These are phyloP conservation scores for Epistrophe eligans DNA, from an alignment of 2,888 invertebrate genomes.

Conservation along the genomic window DNA sequence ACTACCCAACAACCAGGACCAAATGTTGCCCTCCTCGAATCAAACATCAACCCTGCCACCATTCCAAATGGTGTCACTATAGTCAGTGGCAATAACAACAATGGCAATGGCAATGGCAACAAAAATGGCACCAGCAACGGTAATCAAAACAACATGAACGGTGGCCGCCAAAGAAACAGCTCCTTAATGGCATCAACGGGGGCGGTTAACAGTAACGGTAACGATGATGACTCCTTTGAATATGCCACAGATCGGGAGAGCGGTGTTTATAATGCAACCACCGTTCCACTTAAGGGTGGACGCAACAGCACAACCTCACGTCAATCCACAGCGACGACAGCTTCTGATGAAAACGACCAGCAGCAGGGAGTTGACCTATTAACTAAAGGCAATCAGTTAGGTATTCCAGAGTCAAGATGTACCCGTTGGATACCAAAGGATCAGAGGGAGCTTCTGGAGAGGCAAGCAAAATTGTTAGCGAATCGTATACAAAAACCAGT, in stretches of 20 bases:
- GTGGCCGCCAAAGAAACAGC: constrained; percentile 64
- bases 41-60: constrained; percentile 40
- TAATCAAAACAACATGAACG: constrained; percentile 68
- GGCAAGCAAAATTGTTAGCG: constrained; percentile 82
- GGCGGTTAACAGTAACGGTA: constrained; percentile 41
- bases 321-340: constrained; percentile 76
- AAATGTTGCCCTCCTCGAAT: constrained; percentile 81
- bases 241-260: constrained; percentile 82
- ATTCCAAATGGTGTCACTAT: constrained; percentile 81
- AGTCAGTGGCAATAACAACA: constrained; percentile 77
- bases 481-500: constrained; percentile 80
- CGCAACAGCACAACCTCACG: constrained; percentile 81
- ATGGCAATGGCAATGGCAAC: constrained; percentile 20
- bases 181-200: constrained; percentile 53
- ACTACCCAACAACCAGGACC: constrained; percentile 79
- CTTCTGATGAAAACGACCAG: constrained; percentile 53
- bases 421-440: constrained; percentile 83
- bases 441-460: constrained; percentile 82
- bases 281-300: constrained; percentile 79
- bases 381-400: constrained; percentile 81
- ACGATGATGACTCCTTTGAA: constrained; percentile 82
- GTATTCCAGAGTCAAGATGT: constrained; percentile 82
- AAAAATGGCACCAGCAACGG: constrained; percentile 70
- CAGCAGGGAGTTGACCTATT: constrained; percentile 79
- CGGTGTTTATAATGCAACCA: constrained; percentile 83